Percentiles rank a stretch among this genome's conserved stretches.
These are phyloP conservation scores for Pseudomugil gertrudae DNA, from an alignment of 2,797 vertebrate species.

Conservation along the genomic window DNA sequence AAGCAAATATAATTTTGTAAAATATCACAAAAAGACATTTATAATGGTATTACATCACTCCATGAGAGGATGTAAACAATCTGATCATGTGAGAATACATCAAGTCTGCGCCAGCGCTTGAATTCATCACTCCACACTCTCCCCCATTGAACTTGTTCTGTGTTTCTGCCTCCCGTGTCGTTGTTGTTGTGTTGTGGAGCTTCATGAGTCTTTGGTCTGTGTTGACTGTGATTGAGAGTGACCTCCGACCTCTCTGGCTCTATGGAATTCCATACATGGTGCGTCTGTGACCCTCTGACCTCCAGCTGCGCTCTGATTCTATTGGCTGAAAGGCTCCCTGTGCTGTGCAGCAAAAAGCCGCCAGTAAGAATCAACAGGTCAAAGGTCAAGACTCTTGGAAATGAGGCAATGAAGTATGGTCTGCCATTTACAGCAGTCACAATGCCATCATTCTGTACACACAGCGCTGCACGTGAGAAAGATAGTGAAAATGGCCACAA, in stretches of 20 bases:
- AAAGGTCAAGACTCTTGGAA: conserved; percentile 68
- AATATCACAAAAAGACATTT: neutral
- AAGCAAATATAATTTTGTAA: neutral
- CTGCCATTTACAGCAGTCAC: conserved; percentile 69
- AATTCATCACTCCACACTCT: neutral
- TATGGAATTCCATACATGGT: conserved; percentile 80
- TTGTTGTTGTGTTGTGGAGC: conserved; percentile 58
- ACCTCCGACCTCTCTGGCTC: conserved; percentile 66
- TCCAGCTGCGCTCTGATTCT: conserved; percentile 61
- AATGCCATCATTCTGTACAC: conserved; percentile 69
- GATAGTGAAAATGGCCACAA: conserved; percentile 10
- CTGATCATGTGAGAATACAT: conserved; percentile 4
- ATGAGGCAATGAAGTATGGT: conserved; percentile 68
- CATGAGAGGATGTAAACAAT: neutral
- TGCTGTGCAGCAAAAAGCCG: conserved; percentile 63
- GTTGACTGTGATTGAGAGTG: conserved; percentile 72
- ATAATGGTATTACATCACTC: neutral
- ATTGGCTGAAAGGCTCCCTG: conserved; percentile 73
- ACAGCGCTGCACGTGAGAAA: conserved; percentile 35
- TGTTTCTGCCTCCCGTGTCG: conserved; percentile 17
- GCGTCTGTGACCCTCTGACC: conserved; percentile 67
- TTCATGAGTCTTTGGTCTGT: conserved; percentile 51
- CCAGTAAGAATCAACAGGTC: conserved; percentile 74
- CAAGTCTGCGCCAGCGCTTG: conserved; percentile 6
- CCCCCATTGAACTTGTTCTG: conserved; percentile 4